A percentile compares a stretch with the other conserved stretches of the same genome.
Conservation (phyloP, 2,113 vertebrate species). For the Microcebus lehilahytsara region DNA sequence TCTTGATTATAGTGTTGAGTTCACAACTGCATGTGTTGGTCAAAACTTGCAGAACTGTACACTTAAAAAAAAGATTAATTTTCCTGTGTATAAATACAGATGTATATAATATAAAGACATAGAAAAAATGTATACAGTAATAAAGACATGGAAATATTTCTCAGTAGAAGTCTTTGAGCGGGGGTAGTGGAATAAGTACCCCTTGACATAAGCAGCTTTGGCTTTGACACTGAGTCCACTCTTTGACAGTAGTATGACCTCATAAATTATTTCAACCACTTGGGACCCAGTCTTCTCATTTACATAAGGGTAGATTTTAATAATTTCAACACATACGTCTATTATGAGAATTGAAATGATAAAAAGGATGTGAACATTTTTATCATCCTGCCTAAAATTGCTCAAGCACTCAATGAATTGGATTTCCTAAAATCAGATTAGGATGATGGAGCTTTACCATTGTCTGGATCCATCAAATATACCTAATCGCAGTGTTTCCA, state of each 20-base stretch:
- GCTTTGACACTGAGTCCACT: neutral
- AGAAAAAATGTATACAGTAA: neutral
- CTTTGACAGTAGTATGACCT: neutral
- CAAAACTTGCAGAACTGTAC: neutral
- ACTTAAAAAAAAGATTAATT: neutral
- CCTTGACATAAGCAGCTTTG: neutral
- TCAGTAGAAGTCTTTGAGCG: neutral
- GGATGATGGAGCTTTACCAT: neutral
- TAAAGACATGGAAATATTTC: neutral
- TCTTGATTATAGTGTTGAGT: neutral
- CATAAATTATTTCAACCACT: neutral
- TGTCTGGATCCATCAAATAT: neutral
- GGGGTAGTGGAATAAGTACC: neutral
- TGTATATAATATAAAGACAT: too few species aligned
- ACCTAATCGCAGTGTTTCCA: neutral
- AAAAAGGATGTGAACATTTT: neutral
- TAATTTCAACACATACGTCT: neutral
- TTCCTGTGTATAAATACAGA: neutral
- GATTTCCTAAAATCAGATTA: slow-evolving; percentile 5
- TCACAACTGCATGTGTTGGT: neutral
- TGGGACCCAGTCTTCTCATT: neutral
- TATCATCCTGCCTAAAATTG: neutral
- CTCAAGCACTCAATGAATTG: neutral
- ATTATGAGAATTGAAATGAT: neutral
- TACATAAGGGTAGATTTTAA: neutral